These are phyloP conservation scores for Pterostichus madidus DNA, from an alignment of 2,888 invertebrate genomes.

Conservation along the genomic window DNA sequence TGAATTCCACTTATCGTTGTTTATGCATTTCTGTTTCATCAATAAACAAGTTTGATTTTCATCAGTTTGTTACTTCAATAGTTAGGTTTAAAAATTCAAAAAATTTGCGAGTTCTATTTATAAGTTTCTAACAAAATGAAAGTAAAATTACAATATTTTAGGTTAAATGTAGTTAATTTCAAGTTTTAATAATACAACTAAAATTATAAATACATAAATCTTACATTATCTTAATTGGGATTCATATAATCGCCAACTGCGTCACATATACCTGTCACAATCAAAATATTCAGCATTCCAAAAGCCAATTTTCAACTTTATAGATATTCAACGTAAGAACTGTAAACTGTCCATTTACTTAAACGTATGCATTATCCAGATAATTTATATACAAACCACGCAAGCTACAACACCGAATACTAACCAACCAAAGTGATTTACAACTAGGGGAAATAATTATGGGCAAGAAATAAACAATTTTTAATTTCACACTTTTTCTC, in stretches of 20 bases:
- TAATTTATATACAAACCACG: slow-evolving; percentile 27
- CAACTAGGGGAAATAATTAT: slow-evolving; percentile 55
- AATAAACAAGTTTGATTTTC: no score
- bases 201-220: not conserved
- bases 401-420: not conserved
- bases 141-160: no score
- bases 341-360: slow-evolving; percentile 37
- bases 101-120: no score
- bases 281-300: not conserved
- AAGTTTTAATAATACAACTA: not conserved
- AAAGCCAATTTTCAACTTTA: slow-evolving; percentile 32
- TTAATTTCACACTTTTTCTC: slow-evolving; percentile 66
- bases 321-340: slow-evolving; percentile 7
- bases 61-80: no score
- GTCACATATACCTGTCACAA: slow-evolving; percentile 8
- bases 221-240: slow-evolving; percentile 5
- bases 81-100: no score
- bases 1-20: no score
- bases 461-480: slow-evolving; percentile 64
- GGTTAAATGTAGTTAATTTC: no score
- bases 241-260: slow-evolving; percentile 25
- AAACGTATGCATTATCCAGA: slow-evolving; percentile 39
- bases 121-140: no score
- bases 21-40: no score
- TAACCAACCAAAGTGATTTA: slow-evolving; percentile 57